phyloP scores from a whole-genome alignment of 2,113 vertebrate species.

The Laterallus jamaicensis region DNA sequence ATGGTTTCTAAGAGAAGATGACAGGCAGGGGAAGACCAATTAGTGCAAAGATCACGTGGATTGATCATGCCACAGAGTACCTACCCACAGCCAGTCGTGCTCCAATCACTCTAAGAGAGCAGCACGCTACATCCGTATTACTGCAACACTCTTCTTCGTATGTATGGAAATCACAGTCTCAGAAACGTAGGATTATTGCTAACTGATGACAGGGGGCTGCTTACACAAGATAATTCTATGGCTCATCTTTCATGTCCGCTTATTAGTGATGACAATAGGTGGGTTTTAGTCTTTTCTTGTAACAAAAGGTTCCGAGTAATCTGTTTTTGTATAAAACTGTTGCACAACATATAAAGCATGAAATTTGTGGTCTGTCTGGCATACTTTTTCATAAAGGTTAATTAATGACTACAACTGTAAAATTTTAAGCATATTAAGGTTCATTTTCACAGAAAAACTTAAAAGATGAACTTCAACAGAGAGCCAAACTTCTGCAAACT shows the following conservation, averaged over 20 bases:
- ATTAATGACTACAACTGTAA: not conserved
- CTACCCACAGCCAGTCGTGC: not conserved
- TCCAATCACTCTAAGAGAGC: not conserved
- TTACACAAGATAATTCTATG: not conserved
- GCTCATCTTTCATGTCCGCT: not conserved
- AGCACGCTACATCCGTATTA: not conserved
- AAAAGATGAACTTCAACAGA: not conserved
- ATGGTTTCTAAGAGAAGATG: not conserved
- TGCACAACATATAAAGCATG: not conserved
- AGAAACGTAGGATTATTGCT: slow-evolving; percentile 4
- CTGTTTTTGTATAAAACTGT: not conserved
- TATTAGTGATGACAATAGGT: not conserved
- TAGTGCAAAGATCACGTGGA: not conserved
- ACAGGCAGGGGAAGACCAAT: not conserved
- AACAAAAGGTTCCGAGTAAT: not conserved
- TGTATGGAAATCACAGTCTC: not conserved
- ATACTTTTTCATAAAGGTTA: not conserved
- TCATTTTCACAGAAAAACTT: not conserved
- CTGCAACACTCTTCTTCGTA: not conserved
- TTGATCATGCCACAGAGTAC: not conserved
- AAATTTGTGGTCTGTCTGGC: not conserved
- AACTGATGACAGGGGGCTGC: not conserved
- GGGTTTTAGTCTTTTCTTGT: not conserved
- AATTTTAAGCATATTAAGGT: not conserved
- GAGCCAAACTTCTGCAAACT: not conserved